Evolutionary conservation across 1,140 invertebrate genomes (phyloP).

Genomic region (Magallana ariakensis): DNA sequence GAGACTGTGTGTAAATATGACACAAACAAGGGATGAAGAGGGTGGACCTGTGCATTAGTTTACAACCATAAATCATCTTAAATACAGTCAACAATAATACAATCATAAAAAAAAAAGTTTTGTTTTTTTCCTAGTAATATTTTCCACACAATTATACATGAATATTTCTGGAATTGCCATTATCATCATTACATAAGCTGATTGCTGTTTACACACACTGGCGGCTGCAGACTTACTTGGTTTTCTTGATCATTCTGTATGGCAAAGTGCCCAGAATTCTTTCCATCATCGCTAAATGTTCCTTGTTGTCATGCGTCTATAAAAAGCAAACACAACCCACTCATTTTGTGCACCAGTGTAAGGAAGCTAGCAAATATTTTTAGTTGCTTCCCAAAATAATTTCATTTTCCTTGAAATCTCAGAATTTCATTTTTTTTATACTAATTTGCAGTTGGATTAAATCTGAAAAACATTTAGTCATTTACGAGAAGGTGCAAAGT

Average conservation of each 20-base stretch:
- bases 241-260: constrained; percentile 96
- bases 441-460: too few species aligned
- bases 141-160: not conserved
- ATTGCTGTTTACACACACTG: not conserved
- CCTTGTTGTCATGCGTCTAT: constrained; percentile 98
- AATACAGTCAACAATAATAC: too few species aligned
- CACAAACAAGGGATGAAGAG: not conserved
- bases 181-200: not conserved
- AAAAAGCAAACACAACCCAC: constrained; percentile 46
- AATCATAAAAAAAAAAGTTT: too few species aligned
- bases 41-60: not conserved
- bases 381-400: too few species aligned
- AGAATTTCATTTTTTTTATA: too few species aligned
- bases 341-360: too few species aligned
- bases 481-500: too few species aligned
- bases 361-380: too few species aligned
- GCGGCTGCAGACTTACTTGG: constrained; percentile 81
- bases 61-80: not conserved
- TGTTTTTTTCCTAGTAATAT: too few species aligned
- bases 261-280: constrained; percentile 97
- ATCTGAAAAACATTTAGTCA: too few species aligned
- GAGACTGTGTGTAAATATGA: not conserved
- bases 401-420: too few species aligned
- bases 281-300: constrained; percentile 99
- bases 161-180: not conserved